Percentiles rank a stretch among this genome's conserved stretches.
These are phyloP conservation scores for Phataginus tricuspis DNA, from an alignment of 2,797 vertebrate genomes.

Conservation along the genomic window DNA sequence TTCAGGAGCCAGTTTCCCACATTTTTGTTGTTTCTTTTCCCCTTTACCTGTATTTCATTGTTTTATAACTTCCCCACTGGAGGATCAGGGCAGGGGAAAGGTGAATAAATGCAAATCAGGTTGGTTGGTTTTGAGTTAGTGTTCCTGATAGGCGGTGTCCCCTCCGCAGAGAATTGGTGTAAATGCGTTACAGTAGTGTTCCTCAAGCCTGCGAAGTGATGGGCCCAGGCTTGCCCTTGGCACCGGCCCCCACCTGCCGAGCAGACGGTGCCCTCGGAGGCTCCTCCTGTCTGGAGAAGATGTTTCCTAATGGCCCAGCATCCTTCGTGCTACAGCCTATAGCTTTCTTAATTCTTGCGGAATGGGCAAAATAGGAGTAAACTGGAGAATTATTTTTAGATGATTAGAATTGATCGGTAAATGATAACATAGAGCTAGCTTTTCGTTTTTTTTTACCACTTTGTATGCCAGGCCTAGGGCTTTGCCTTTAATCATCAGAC, in stretches of 20 bases:
- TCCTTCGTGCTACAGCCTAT: background rate
- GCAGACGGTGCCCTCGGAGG: background rate
- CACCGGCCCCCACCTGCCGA: background rate
- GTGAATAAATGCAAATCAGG: constrained; percentile 19
- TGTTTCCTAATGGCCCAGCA: background rate
- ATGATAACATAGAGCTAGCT: background rate
- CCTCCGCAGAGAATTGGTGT: background rate
- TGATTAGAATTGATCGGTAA: background rate
- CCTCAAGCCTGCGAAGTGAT: background rate
- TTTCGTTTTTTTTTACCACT: background rate
- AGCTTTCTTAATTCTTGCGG: background rate
- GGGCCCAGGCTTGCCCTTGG: background rate
- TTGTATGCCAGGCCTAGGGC: background rate
- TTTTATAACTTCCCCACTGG: background rate
- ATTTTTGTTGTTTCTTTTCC: background rate
- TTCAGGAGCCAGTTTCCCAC: background rate
- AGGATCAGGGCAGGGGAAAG: constrained; percentile 12
- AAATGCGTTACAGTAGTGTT: background rate
- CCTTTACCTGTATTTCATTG: background rate
- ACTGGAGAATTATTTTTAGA: constrained; percentile 20
- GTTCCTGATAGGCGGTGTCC: background rate
- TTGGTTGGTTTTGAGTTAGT: constrained; percentile 23
- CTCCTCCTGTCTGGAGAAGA: background rate
- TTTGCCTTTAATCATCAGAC: background rate
- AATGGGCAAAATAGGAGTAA: background rate